phyloP scores from a whole-genome alignment of 64 coral and sea anemone genomes.

The Stylophora pistillata region DNA sequence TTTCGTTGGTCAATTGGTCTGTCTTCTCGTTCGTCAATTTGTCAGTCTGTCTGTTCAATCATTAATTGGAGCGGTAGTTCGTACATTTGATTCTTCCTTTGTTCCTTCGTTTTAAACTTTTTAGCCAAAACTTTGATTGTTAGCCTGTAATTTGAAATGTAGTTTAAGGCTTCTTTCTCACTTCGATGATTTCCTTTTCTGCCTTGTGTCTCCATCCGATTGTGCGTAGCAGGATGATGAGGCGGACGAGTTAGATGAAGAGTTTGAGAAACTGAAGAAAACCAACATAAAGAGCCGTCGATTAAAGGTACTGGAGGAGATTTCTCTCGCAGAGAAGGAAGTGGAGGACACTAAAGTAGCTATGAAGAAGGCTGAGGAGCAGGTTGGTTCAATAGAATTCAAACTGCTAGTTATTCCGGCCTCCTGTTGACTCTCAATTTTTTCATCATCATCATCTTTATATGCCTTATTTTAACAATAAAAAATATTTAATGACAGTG shows the following conservation, averaged over 20 bases:
- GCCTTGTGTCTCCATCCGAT: not conserved
- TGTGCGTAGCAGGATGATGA: constrained; percentile 66
- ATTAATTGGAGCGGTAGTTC: not conserved
- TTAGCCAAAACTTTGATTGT: not conserved
- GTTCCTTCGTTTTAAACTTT: not conserved
- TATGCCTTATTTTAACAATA: too few species aligned
- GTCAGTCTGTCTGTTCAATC: not conserved
- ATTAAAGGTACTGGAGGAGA: constrained; percentile 83
- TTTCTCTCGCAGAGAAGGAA: constrained; percentile 57
- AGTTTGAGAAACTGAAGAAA: constrained; percentile 95
- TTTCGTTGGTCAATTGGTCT: not conserved
- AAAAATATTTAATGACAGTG: too few species aligned
- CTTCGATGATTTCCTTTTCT: not conserved
- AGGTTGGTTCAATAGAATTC: constrained; percentile 33
- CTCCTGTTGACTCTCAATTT: not conserved
- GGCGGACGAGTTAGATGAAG: constrained; percentile 91
- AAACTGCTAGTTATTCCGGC: not conserved
- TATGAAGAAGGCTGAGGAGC: constrained; percentile 80
- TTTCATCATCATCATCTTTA: too few species aligned
- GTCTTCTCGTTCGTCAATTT: not conserved
- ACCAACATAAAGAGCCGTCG: constrained; percentile 81
- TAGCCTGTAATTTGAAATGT: too few species aligned
- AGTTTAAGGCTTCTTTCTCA: too few species aligned
- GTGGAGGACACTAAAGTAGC: constrained; percentile 56
- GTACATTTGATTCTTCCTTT: not conserved